A percentile compares a stretch with the other conserved stretches of the same genome.
Conservation (phyloP, 2,113 vertebrate genomes). For the Calypte anna region DNA sequence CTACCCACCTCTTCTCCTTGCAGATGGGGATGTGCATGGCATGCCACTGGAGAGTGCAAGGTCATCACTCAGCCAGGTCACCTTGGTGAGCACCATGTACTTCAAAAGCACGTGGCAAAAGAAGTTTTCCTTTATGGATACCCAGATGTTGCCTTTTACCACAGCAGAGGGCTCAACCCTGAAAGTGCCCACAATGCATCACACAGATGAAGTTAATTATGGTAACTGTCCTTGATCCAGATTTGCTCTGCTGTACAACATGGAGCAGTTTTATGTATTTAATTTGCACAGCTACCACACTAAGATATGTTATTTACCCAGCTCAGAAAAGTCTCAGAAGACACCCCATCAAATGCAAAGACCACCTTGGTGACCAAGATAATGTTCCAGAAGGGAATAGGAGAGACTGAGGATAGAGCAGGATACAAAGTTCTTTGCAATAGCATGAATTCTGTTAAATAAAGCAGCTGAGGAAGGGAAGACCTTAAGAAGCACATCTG, state of each 20-base stretch:
- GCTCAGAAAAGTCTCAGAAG: background rate
- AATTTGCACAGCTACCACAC: background rate
- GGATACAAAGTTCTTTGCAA: background rate
- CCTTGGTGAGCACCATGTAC: slow-evolving; percentile 82
- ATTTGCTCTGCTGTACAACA: background rate
- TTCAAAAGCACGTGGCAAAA: slow-evolving; percentile 89
- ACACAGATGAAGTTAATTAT: slow-evolving; percentile 84
- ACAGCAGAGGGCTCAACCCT: slow-evolving; percentile 75
- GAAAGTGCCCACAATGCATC: slow-evolving; percentile 91
- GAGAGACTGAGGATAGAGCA: background rate
- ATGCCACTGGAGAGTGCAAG: background rate
- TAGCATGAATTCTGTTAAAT: background rate
- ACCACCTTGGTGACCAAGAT: background rate
- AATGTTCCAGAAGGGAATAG: background rate
- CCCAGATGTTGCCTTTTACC: slow-evolving; percentile 85
- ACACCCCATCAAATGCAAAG: background rate
- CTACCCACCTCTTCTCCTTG: background rate
- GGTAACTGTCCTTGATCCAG: slow-evolving; percentile 75
- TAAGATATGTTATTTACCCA: background rate
- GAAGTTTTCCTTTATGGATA: slow-evolving; percentile 82
- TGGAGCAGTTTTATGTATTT: background rate
- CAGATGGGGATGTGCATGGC: slow-evolving; percentile 24
- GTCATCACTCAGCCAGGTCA: slow-evolving; percentile 69
- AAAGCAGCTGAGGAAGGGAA: background rate
- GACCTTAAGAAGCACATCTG: background rate